Conservation (phyloP, 2,888 invertebrate genomes). For the Dichetophora obliterata region DNA sequence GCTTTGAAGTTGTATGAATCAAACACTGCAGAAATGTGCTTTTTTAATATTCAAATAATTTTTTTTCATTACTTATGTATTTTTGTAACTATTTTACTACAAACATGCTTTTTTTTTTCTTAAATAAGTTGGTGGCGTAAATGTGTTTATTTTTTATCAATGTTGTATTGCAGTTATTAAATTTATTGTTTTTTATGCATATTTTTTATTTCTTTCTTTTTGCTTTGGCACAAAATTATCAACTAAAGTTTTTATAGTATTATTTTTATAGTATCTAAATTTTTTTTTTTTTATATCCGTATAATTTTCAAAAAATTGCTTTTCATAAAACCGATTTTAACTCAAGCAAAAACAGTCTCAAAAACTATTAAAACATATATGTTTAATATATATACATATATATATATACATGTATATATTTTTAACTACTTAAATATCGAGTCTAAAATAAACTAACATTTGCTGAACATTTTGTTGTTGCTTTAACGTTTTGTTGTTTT, state of each 20-base stretch:
- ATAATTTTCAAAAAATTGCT: conserved; percentile 17
- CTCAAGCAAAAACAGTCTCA: conserved; percentile 16
- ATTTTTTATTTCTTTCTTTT: conserved; percentile 30
- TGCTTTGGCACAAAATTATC: conserved; percentile 43
- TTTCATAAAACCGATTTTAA: conserved; percentile 19
- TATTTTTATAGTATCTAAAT: conserved; percentile 19
- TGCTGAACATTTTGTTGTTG: conserved; percentile 16
- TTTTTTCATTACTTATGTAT: neutral
- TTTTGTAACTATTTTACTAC: neutral
- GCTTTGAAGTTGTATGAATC: neutral
- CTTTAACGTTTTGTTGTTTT: conserved; percentile 40
- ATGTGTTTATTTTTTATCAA: neutral
- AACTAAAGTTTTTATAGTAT: conserved; percentile 14
- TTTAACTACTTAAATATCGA: neutral
- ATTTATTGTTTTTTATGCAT: neutral
- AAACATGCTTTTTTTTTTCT: conserved; percentile 1
- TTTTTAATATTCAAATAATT: neutral
- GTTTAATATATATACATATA: conserved; percentile 26
- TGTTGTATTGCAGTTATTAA: conserved; percentile 8
- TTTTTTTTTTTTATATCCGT: conserved; percentile 10
- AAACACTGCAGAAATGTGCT: neutral
- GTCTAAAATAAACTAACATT: conserved; percentile 1
- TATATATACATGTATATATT: conserved; percentile 33
- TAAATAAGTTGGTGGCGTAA: neutral
- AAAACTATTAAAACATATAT: conserved; percentile 1